Base-by-base conservation (phyloP, 1,140 invertebrate genomes). In the Eriocheir sinensis region DNA sequence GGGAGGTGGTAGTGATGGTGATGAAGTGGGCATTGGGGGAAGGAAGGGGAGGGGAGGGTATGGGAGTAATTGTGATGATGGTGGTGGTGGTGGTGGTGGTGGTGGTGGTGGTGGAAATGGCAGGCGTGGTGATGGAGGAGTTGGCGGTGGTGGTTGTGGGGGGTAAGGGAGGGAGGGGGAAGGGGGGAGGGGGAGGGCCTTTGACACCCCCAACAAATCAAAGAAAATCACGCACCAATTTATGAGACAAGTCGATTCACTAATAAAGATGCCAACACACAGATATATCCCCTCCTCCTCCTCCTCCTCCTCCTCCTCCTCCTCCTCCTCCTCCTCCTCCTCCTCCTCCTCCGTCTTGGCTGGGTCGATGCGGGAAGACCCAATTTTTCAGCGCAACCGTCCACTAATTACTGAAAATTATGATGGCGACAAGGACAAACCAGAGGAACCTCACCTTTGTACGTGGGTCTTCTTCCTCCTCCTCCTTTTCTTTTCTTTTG, bases 211-310 rank as follows among this genome's bases (percentile, higher is more conserved):
- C 27, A 72, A n/a, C 21, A 72, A 72, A 72, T 72, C 60, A 72
- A 21, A n/a, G 12, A 0, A 53, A 53, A 53, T 53, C 48, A 53
- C 48, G 21, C 60, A 4, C 27, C n/a, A 72, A 72, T 72, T 72
- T 72, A 72, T n/a, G 60, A n/a, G 60, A 4, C 27, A n/a, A n/a
- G 27, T 72, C 60, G 60, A 72, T 72, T 72, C 60, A 72, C 60
- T 72, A 72, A 72, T 72, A 72, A 72, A 72, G 60, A 72, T 72
- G 60, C 60, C 60, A n/a, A 72, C 60, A 72, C 60, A 72, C 27
- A 72, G n/a, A 72, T n/a, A 72, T 72, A 72, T 86, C n/a, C 17
- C 60, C 0, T n/a, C 15, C n/a, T n/a, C n/a, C 15, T 72, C 60
- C 15, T 0, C 60, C 15, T 17, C n/a, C 15, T 15, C 15, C 60